phyloP scores from a whole-genome alignment of 2,888 invertebrate species.

The Eugnorisma glareosa region DNA sequence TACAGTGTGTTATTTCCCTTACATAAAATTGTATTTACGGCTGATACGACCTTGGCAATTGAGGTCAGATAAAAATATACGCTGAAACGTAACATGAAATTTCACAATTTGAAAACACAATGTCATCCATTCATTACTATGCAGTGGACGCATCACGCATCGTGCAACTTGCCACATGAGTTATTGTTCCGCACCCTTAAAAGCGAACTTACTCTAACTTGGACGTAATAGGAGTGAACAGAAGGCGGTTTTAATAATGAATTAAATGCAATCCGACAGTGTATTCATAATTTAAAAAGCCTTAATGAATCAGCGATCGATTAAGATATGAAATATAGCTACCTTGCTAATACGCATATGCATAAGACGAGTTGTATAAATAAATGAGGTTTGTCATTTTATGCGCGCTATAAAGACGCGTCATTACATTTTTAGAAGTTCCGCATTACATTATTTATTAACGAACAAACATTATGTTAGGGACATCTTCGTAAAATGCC shows the following conservation, averaged over 20 bases:
- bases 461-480: slow-evolving; percentile 45
- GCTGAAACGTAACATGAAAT: slow-evolving; percentile 48
- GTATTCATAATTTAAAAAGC: slow-evolving; percentile 42
- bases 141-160: slow-evolving; percentile 37
- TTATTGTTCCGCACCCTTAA: slow-evolving; percentile 38
- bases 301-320: slow-evolving; percentile 46
- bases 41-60: slow-evolving; percentile 28
- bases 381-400: slow-evolving; percentile 52
- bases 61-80: slow-evolving; percentile 51
- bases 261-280: slow-evolving; percentile 20
- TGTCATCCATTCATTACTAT: slow-evolving; percentile 46
- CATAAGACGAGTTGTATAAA: slow-evolving; percentile 43
- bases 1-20: slow-evolving; percentile 20
- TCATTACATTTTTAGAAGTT: slow-evolving; percentile 53
- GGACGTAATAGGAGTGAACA: slow-evolving; percentile 8
- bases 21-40: slow-evolving; percentile 26
- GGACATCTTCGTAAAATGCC: slow-evolving; percentile 58
- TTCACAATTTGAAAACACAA: slow-evolving; percentile 50
- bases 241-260: slow-evolving; percentile 40
- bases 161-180: slow-evolving; percentile 38
- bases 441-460: slow-evolving; percentile 57
- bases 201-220: slow-evolving; percentile 25
- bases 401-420: slow-evolving; percentile 46
- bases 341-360: slow-evolving; percentile 58
- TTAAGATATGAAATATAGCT: slow-evolving; percentile 58